A percentile compares a stretch with the other conserved stretches of the same genome.
These are phyloP conservation scores for Panthera uncia DNA, from an alignment of 2,113 vertebrate species.

Conservation along the genomic window DNA sequence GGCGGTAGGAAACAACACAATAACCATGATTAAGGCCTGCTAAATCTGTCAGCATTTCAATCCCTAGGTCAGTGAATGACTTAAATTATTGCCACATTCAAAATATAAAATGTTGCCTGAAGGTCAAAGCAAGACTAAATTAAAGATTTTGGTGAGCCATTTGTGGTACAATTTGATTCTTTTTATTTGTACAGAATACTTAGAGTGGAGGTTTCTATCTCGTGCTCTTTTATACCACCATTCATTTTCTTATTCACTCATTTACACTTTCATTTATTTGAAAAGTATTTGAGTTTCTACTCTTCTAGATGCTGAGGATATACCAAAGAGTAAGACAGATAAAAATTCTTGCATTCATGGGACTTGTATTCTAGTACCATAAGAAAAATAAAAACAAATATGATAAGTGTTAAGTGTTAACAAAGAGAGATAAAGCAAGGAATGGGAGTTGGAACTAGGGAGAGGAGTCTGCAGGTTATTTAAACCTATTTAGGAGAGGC, in stretches of 20 bases:
- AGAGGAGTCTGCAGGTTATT: background rate
- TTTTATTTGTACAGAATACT: background rate
- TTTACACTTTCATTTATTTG: background rate
- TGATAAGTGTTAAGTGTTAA: background rate
- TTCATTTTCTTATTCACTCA: background rate
- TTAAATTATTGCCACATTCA: background rate
- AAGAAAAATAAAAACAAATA: background rate
- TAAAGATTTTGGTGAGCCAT: background rate
- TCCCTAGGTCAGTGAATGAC: background rate
- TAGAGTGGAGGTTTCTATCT: background rate
- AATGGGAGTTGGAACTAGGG: background rate
- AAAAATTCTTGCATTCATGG: background rate
- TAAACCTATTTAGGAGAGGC: background rate
- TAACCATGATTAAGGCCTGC: background rate
- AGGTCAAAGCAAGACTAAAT: background rate
- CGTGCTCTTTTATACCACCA: background rate
- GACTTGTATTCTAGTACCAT: background rate
- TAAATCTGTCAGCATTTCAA: conserved; percentile 32
- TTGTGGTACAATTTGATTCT: background rate
- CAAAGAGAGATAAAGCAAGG: background rate
- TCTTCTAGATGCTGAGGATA: background rate
- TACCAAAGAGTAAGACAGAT: background rate
- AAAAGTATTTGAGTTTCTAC: background rate
- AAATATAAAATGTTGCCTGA: background rate
- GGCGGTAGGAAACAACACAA: conserved; percentile 13